A percentile compares a stretch with the other conserved stretches of the same genome.
phyloP scores from a whole-genome alignment of 2,888 invertebrate genomes.

The Nephrotoma flavescens region DNA sequence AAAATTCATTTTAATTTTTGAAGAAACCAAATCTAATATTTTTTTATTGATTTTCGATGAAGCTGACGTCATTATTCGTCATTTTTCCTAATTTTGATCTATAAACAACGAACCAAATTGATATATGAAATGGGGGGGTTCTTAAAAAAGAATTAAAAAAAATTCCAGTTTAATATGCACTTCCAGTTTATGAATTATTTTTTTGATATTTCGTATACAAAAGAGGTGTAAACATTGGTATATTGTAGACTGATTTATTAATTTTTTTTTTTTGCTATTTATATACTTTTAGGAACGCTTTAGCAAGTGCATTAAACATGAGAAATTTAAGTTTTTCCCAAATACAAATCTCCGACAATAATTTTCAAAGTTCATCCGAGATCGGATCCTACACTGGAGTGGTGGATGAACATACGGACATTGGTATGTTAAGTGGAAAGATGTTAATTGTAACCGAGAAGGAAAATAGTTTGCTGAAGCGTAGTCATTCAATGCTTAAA shows the following conservation, averaged over 20 bases:
- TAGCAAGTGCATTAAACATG: constrained; percentile 45
- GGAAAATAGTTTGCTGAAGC: constrained; percentile 1
- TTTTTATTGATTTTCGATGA: background rate
- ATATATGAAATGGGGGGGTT: background rate
- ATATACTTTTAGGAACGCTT: constrained; percentile 40
- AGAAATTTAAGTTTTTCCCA: constrained; percentile 38
- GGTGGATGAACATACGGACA: constrained; percentile 30
- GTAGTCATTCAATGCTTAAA: constrained; percentile 18
- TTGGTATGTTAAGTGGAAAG: constrained; percentile 29
- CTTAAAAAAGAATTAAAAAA: background rate
- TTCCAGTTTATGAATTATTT: background rate
- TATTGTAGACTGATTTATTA: background rate
- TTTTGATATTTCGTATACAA: background rate
- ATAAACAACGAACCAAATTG: background rate
- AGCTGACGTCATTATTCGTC: background rate
- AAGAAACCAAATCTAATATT: background rate
- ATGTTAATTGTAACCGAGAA: constrained; percentile 27
- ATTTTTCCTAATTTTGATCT: background rate
- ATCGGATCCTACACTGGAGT: constrained; percentile 23
- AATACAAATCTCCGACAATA: constrained; percentile 30
- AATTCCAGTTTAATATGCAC: background rate
- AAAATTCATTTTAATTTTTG: background rate
- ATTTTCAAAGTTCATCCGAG: constrained; percentile 25
- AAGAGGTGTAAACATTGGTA: background rate
- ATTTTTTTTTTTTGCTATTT: background rate